Evolutionary conservation across 2,888 invertebrate species (phyloP).

Genomic region (Morpho helenor): DNA sequence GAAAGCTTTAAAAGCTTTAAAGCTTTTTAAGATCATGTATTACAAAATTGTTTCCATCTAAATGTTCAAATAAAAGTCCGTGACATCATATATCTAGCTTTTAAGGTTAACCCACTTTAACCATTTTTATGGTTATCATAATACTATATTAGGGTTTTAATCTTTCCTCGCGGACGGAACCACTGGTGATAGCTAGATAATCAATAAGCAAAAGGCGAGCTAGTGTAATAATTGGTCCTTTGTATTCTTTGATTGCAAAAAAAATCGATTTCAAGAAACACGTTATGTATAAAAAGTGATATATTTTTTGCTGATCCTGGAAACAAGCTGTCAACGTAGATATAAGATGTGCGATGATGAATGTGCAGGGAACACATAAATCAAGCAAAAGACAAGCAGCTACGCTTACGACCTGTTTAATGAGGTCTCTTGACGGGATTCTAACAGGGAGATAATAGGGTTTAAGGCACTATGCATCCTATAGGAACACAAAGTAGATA

Average conservation of each 20-base stretch:
- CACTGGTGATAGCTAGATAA: too few species aligned
- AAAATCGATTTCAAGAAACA: slow-evolving; percentile 3
- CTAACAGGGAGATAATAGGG: slow-evolving; percentile 13
- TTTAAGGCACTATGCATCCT: neutral
- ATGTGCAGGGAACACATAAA: slow-evolving; percentile 21
- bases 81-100: too few species aligned
- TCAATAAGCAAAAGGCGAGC: too few species aligned
- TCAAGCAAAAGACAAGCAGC: slow-evolving; percentile 16
- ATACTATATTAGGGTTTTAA: too few species aligned
- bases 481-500: neutral
- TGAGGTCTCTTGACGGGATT: slow-evolving; percentile 8
- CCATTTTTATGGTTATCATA: too few species aligned
- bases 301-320: slow-evolving; percentile 9
- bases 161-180: too few species aligned
- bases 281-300: slow-evolving; percentile 1
- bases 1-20: too few species aligned
- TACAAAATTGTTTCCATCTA: too few species aligned
- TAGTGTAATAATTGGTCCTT: neutral
- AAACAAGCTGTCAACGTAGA: slow-evolving; percentile 12
- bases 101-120: too few species aligned
- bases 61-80: too few species aligned
- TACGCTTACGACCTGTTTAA: slow-evolving; percentile 12
- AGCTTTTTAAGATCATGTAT: too few species aligned
- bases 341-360: slow-evolving; percentile 17
- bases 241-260: neutral